Percentiles rank a stretch among this genome's conserved stretches.
Evolutionary conservation across 2,888 invertebrate genomes (phyloP).

Genomic region (Drosophila multiciliata): DNA sequence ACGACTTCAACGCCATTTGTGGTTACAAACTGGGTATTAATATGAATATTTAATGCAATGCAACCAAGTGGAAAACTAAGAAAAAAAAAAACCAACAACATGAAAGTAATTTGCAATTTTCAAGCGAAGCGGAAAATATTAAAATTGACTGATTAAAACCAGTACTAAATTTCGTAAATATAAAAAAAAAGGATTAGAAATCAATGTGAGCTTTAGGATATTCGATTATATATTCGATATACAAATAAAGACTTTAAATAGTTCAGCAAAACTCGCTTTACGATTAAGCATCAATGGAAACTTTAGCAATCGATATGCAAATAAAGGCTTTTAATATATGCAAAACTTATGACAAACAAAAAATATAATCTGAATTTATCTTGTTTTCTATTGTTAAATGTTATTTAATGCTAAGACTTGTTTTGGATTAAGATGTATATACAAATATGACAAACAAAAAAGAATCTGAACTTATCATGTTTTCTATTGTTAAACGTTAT

Average conservation of each 20-base stretch:
- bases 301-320: no score
- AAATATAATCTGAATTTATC: no score
- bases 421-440: no score
- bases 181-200: not conserved
- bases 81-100: constrained; percentile 15
- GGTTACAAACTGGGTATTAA: constrained; percentile 8
- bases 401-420: no score
- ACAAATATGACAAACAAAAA: not conserved
- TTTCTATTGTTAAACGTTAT: not conserved
- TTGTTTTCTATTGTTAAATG: no score
- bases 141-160: constrained; percentile 29
- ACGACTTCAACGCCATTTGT: not conserved
- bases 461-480: not conserved
- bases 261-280: no score
- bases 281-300: no score
- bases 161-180: not conserved
- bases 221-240: not conserved
- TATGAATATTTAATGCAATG: constrained; percentile 5
- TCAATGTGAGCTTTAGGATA: not conserved
- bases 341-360: no score
- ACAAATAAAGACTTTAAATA: not conserved
- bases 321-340: no score
- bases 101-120: constrained; percentile 12
- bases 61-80: constrained; percentile 29
- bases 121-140: constrained; percentile 37